A percentile compares a stretch with the other conserved stretches of the same genome.
Conservation (phyloP, 2,888 invertebrate species). For the Cataglyphis albicans region DNA sequence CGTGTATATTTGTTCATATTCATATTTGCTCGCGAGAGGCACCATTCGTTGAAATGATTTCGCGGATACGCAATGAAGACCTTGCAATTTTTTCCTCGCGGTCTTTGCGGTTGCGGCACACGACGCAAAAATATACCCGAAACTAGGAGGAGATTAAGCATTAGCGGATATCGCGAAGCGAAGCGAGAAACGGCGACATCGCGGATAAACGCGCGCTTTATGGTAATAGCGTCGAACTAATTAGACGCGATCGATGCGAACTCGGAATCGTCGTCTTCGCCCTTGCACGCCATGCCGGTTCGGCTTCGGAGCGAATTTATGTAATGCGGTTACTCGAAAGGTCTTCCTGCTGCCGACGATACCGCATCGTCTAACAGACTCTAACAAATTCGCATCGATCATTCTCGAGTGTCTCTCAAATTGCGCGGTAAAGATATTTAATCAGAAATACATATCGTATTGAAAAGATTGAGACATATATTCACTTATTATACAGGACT, state of each 20-base stretch:
- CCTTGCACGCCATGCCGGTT: slow-evolving; percentile 31
- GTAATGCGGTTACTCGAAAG: slow-evolving; percentile 29
- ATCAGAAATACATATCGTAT: not conserved
- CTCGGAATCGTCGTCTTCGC: slow-evolving; percentile 21
- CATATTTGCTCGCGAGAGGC: not conserved
- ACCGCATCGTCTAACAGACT: slow-evolving; percentile 20
- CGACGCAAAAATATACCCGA: slow-evolving; percentile 15
- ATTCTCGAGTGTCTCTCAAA: not conserved
- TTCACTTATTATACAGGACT: too few species aligned
- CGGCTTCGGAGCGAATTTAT: slow-evolving; percentile 28
- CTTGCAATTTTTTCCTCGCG: slow-evolving; percentile 42
- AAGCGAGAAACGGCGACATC: not conserved
- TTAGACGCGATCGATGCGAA: slow-evolving; percentile 42
- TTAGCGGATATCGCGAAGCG: not conserved
- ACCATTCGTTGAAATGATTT: slow-evolving; percentile 62
- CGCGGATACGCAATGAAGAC: slow-evolving; percentile 10
- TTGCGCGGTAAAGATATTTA: not conserved
- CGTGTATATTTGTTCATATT: not conserved
- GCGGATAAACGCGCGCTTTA: slow-evolving; percentile 37
- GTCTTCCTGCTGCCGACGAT: slow-evolving; percentile 21
- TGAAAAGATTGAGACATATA: not conserved
- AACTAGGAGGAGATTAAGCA: not conserved
- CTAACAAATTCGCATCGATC: not conserved
- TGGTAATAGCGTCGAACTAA: slow-evolving; percentile 34
- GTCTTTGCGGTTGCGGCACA: slow-evolving; percentile 14